Percentiles rank a stretch among this genome's conserved stretches.
phyloP scores from a whole-genome alignment of 2,113 vertebrate genomes.

The Sialia sialis region DNA sequence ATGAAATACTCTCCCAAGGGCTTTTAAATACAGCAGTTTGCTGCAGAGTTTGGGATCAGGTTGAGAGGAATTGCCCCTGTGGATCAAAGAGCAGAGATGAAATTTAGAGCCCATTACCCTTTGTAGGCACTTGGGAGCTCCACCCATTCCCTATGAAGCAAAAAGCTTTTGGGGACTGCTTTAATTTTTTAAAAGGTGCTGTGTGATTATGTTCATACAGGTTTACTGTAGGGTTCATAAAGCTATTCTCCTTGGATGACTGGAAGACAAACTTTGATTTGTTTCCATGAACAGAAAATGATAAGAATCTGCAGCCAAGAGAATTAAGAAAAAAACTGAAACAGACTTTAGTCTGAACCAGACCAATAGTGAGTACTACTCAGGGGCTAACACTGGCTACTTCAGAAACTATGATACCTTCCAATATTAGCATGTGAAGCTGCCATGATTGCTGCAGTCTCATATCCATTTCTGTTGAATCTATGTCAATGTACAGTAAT shows the following conservation, averaged over 20 bases:
- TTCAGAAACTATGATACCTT: neutral
- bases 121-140: neutral
- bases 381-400: neutral
- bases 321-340: neutral
- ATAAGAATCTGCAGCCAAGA: neutral
- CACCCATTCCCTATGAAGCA: neutral
- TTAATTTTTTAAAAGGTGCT: neutral
- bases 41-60: neutral
- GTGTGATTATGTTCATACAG: neutral
- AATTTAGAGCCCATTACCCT: neutral
- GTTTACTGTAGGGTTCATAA: neutral
- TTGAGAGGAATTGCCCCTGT: neutral
- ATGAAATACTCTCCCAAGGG: neutral
- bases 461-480: neutral
- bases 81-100: neutral
- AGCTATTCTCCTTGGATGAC: neutral
- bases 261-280: neutral
- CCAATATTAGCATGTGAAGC: neutral
- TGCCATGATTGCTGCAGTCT: neutral
- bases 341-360: neutral
- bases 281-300: neutral
- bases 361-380: accelerated
- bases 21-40: slow-evolving; percentile 16
- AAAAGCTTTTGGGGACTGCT: neutral
- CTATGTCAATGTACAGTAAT: neutral